Percentiles rank a stretch among this genome's conserved stretches.
These are phyloP conservation scores for Patiria miniata DNA, from an alignment of 35 echinoderm and acorn worm species.

Conservation along the genomic window DNA sequence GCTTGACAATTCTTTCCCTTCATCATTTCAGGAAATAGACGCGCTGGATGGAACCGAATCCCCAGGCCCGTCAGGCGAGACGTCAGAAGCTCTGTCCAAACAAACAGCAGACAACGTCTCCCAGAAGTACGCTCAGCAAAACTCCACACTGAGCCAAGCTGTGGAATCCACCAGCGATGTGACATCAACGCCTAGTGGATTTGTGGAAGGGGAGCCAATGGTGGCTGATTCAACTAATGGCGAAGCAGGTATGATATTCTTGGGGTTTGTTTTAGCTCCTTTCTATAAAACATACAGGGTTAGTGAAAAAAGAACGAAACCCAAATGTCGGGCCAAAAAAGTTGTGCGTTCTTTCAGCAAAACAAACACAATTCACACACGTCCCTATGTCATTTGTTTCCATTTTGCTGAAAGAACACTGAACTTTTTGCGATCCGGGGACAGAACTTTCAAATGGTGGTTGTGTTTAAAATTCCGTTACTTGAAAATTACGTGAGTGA, in stretches of 20 bases:
- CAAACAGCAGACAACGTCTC: neutral
- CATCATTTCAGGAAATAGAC: conserved; percentile 40
- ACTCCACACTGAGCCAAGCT: neutral
- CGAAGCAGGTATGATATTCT: conserved; percentile 17
- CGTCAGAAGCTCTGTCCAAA: conserved; percentile 5
- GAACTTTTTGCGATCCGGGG: too few species aligned
- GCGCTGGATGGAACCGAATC: conserved; percentile 30
- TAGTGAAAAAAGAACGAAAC: too few species aligned
- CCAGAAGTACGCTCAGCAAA: neutral
- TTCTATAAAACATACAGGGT: too few species aligned
- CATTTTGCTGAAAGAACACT: too few species aligned
- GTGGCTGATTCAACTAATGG: conserved; percentile 17
- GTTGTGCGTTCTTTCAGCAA: too few species aligned
- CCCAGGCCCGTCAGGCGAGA: conserved; percentile 18
- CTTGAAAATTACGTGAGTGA: too few species aligned
- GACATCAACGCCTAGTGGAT: neutral
- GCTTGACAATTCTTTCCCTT: neutral
- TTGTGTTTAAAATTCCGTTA: too few species aligned
- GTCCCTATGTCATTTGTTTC: too few species aligned
- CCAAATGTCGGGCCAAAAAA: too few species aligned
- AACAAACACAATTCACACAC: too few species aligned
- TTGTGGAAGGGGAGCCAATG: neutral
- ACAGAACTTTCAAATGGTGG: too few species aligned
- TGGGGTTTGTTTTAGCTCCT: too few species aligned
- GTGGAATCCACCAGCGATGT: conserved; percentile 24